Percentiles rank a stretch among this genome's conserved stretches.
phyloP scores from a whole-genome alignment of 2,113 vertebrate genomes.

The Atherinomorus stipes region DNA sequence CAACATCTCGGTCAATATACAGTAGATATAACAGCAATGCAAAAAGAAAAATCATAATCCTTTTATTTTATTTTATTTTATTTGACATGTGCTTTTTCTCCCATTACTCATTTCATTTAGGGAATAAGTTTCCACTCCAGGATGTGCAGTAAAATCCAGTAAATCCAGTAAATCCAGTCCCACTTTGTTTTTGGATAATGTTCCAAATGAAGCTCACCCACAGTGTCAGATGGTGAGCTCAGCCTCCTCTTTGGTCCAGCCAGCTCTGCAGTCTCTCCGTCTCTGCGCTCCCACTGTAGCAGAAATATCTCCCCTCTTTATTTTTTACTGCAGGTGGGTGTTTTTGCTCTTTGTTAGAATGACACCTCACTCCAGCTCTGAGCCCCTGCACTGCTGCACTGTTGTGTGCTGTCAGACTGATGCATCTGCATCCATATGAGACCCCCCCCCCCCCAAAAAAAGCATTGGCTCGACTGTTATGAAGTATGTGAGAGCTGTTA shows the following conservation, averaged over 20 bases:
- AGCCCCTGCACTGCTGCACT: conserved; percentile 7
- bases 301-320: conserved; percentile 40
- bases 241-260: background rate
- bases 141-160: too few relatives aligned
- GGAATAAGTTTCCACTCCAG: too few relatives aligned
- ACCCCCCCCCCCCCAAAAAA: background rate
- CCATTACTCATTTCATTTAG: too few relatives aligned
- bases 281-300: conserved; percentile 15
- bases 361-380: conserved; percentile 32
- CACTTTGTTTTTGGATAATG: too few relatives aligned
- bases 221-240: too few relatives aligned
- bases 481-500: conserved; percentile 12
- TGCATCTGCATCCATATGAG: background rate
- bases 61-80: too few relatives aligned
- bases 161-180: too few relatives aligned
- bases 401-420: background rate
- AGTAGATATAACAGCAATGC: too few relatives aligned
- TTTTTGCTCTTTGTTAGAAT: conserved; percentile 37
- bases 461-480: conserved; percentile 6
- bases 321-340: conserved; percentile 59
- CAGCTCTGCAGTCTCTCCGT: conserved; percentile 12
- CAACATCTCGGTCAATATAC: too few relatives aligned
- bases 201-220: too few relatives aligned
- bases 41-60: too few relatives aligned
- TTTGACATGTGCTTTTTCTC: too few relatives aligned